These are phyloP conservation scores for Athrips mouffetella DNA, from an alignment of 2,888 invertebrate genomes.

Conservation along the genomic window DNA sequence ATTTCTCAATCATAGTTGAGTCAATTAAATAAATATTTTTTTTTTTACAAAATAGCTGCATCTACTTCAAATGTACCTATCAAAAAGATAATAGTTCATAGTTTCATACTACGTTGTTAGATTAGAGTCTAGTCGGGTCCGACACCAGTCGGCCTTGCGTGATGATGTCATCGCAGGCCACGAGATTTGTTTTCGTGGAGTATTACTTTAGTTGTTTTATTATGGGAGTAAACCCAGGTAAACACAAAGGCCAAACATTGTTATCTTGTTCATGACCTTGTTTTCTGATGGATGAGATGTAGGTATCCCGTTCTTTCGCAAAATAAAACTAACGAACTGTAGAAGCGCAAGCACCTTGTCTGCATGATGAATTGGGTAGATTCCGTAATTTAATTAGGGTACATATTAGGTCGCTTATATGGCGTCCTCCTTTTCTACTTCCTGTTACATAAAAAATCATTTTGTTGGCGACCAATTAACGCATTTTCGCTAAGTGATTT, in stretches of 20 bases:
- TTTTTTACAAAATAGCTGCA: constrained; percentile 3
- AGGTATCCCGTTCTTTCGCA: not conserved
- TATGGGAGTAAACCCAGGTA: constrained; percentile 15
- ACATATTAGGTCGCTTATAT: not conserved
- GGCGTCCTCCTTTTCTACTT: not conserved
- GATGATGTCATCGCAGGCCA: constrained; percentile 62
- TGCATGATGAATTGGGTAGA: no score
- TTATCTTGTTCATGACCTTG: constrained; percentile 14
- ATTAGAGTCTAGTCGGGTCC: constrained; percentile 18
- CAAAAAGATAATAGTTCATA: no score
- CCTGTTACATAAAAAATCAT: not conserved
- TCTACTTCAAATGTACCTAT: no score
- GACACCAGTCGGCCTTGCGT: constrained; percentile 54
- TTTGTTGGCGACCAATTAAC: constrained; percentile 7
- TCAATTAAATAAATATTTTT: constrained; percentile 5
- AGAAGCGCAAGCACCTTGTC: no score
- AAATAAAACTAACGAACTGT: no score
- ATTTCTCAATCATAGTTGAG: not conserved
- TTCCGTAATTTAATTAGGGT: not conserved
- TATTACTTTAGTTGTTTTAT: constrained; percentile 30
- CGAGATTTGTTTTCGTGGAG: constrained; percentile 48
- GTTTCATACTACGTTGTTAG: constrained; percentile 6
- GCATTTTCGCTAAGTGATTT: constrained; percentile 16
- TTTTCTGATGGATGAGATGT: constrained; percentile 2
- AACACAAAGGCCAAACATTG: constrained; percentile 7